These are phyloP conservation scores for Neomicropteryx cornuta DNA, from an alignment of 1,140 invertebrate species.

Conservation along the genomic window DNA sequence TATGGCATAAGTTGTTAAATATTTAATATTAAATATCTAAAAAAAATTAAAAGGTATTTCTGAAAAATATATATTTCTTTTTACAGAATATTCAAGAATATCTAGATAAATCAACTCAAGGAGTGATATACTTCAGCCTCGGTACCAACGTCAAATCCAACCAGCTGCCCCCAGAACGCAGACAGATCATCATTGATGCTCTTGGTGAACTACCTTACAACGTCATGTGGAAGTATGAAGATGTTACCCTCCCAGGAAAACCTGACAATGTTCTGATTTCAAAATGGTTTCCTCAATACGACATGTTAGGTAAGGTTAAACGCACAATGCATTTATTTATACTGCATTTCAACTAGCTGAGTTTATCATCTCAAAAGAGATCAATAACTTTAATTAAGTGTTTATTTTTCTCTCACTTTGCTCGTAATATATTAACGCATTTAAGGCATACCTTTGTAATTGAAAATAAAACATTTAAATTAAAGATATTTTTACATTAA, in stretches of 20 bases:
- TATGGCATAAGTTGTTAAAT: no score
- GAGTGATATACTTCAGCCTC: constrained; percentile 50
- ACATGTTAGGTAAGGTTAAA: constrained; percentile 27
- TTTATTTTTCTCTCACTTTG: no score
- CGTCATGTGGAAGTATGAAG: constrained; percentile 40
- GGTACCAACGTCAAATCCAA: constrained; percentile 39
- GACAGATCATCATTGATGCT: constrained; percentile 28
- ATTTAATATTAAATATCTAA: no score
- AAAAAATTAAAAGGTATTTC: no score
- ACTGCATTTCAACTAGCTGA: neutral
- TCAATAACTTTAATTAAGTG: no score
- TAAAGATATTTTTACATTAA: no score
- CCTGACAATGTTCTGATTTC: constrained; percentile 32
- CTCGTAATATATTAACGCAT: no score
- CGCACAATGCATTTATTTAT: no score
- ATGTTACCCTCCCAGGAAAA: constrained; percentile 19
- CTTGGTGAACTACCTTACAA: constrained; percentile 30
- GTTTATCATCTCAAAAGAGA: no score
- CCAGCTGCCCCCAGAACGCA: constrained; percentile 24
- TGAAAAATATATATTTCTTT: neutral
- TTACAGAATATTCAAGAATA: constrained; percentile 37
- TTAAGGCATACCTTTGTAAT: no score
- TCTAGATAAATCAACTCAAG: constrained; percentile 36
- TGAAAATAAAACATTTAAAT: no score
- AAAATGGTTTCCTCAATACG: constrained; percentile 37